phyloP scores from a whole-genome alignment of 2,797 vertebrate genomes.

The Hydrocynus forskahlii region DNA sequence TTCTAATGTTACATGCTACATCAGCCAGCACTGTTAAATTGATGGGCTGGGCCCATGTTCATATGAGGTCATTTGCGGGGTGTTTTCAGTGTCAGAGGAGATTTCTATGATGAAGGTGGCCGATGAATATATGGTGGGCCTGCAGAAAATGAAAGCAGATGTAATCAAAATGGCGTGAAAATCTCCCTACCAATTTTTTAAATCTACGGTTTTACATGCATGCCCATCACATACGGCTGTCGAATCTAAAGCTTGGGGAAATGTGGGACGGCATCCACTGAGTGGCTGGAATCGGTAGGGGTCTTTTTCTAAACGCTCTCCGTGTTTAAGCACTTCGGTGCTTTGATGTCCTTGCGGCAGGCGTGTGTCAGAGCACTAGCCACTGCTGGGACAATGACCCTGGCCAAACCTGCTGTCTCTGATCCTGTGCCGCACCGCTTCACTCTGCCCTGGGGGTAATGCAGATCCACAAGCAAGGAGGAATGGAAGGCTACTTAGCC shows the following conservation, averaged over 20 bases:
- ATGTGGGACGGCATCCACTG: slow-evolving; percentile 6
- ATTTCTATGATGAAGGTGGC: slow-evolving; percentile 40
- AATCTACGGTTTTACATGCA: slow-evolving; percentile 21
- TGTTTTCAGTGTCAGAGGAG: slow-evolving; percentile 57
- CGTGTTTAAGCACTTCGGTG: slow-evolving; percentile 20
- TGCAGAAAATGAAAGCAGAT: slow-evolving; percentile 11
- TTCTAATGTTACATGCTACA: slow-evolving; percentile 53
- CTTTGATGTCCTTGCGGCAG: slow-evolving; percentile 38
- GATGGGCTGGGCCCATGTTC: slow-evolving; percentile 56
- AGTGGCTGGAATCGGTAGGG: slow-evolving; percentile 2
- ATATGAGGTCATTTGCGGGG: slow-evolving; percentile 62
- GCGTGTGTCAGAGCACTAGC: slow-evolving; percentile 10
- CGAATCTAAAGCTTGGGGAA: slow-evolving; percentile 3
- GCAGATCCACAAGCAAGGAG: slow-evolving; percentile 16
- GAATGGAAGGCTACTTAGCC: slow-evolving; percentile 14
- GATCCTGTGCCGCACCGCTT: slow-evolving; percentile 31
- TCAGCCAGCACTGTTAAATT: slow-evolving; percentile 47
- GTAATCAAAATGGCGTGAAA: slow-evolving; percentile 11
- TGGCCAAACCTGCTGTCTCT: slow-evolving; percentile 35
- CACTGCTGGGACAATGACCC: slow-evolving; percentile 21
- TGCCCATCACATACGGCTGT: background rate
- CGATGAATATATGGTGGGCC: slow-evolving; percentile 26
- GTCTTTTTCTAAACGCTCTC: slow-evolving; percentile 38
- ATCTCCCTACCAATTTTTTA: slow-evolving; percentile 5
- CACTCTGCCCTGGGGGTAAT: slow-evolving; percentile 41